phyloP scores from a whole-genome alignment of 2,888 invertebrate species.

The Cheilosia scutellata region DNA sequence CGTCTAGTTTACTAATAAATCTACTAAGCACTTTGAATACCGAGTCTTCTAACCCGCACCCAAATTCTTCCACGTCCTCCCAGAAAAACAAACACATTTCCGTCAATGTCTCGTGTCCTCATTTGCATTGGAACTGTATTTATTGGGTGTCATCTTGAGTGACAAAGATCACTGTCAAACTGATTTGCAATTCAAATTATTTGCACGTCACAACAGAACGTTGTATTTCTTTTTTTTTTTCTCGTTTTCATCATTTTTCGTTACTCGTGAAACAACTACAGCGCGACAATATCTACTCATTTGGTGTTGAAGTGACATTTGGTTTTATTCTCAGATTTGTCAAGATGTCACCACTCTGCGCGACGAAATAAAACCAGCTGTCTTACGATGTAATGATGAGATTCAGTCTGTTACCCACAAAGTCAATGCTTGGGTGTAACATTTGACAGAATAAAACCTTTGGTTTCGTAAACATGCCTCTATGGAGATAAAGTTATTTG shows the following conservation, averaged over 20 bases:
- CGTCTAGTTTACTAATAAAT: too few species aligned
- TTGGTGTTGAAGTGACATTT: constrained; percentile 59
- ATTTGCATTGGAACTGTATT: constrained; percentile 66
- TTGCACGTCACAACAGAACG: constrained; percentile 57
- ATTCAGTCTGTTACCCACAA: constrained; percentile 39
- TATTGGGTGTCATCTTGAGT: constrained; percentile 59
- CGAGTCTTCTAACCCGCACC: too few species aligned
- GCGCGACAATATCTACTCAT: constrained; percentile 56
- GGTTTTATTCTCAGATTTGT: constrained; percentile 69
- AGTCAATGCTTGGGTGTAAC: constrained; percentile 28
- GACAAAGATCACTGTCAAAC: constrained; percentile 71
- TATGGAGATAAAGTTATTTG: not conserved
- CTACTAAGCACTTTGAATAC: too few species aligned
- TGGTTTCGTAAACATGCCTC: not conserved
- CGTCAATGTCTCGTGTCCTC: constrained; percentile 34
- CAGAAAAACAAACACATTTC: not conserved
- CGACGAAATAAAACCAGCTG: constrained; percentile 39
- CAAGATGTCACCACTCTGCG: constrained; percentile 58
- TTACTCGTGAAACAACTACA: constrained; percentile 14
- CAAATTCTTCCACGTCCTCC: too few species aligned
- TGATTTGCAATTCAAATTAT: constrained; percentile 75
- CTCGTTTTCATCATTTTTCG: not conserved
- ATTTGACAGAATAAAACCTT: constrained; percentile 38
- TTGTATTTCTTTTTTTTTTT: constrained; percentile 40
- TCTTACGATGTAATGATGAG: constrained; percentile 56